Evolutionary conservation across 2,797 vertebrate genomes (phyloP).

Genomic region (Pangasius djambal): DNA sequence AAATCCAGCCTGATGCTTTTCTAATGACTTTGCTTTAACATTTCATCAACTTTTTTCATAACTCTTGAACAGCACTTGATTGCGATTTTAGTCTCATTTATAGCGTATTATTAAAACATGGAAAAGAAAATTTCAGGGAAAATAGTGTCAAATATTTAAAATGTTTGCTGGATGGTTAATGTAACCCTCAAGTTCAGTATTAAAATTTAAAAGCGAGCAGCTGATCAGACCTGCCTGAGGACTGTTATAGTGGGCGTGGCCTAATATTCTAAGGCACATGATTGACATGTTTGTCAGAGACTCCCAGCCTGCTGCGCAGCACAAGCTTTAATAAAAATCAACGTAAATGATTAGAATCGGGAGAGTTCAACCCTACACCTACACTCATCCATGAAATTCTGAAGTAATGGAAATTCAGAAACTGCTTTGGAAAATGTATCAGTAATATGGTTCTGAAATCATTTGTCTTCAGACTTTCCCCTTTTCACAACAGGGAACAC

Average conservation of each 20-base stretch:
- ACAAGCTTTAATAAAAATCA: neutral
- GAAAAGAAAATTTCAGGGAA: neutral
- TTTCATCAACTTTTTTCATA: neutral
- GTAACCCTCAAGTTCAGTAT: neutral
- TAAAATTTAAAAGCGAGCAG: neutral
- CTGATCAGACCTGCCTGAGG: neutral
- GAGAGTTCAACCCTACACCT: neutral
- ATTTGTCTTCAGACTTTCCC: neutral
- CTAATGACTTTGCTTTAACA: neutral
- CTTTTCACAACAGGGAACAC: neutral
- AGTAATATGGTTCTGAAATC: neutral
- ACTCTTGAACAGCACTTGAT: neutral
- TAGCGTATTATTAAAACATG: neutral
- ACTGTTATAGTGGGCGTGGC: neutral
- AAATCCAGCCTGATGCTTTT: neutral
- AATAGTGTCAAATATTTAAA: neutral
- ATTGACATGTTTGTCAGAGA: slow-evolving; percentile 6
- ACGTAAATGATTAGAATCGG: neutral
- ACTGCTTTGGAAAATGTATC: neutral
- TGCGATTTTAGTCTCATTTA: neutral
- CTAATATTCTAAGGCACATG: neutral
- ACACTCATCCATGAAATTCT: neutral
- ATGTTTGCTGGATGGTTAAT: neutral
- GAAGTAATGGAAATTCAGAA: neutral
- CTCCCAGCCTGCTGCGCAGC: neutral